Percentiles rank a stretch among this genome's conserved stretches.
Conservation (phyloP, 2,113 vertebrate species). For the Catharus bicknelli region DNA sequence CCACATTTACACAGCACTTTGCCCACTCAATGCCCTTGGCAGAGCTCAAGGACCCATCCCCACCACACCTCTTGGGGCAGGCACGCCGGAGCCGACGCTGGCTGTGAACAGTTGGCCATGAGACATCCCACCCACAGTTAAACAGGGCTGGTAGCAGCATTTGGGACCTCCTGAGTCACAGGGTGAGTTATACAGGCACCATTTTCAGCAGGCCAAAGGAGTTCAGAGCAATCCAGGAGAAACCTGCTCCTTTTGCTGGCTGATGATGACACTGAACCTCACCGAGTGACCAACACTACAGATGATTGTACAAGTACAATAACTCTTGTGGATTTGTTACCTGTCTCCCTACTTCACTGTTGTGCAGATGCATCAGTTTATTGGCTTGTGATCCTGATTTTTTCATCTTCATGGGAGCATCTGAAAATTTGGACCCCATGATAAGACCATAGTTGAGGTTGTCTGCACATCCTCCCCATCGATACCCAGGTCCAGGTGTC, state of each 20-base stretch:
- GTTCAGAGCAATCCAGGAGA: background rate
- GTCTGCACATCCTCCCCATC: slow-evolving; percentile 98
- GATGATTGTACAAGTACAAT: slow-evolving; percentile 64
- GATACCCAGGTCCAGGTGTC: slow-evolving; percentile 92
- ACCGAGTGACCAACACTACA: slow-evolving; percentile 16
- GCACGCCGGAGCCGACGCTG: background rate
- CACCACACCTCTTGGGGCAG: background rate
- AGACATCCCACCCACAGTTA: background rate
- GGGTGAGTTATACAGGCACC: background rate
- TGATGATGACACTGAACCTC: slow-evolving; percentile 26
- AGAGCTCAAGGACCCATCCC: background rate
- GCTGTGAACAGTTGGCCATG: background rate
- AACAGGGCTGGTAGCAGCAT: background rate
- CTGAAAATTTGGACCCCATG: slow-evolving; percentile 98
- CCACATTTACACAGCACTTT: background rate
- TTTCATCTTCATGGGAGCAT: slow-evolving; percentile 99
- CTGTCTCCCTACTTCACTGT: slow-evolving; percentile 99
- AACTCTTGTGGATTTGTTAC: slow-evolving; percentile 78
- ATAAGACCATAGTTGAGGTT: slow-evolving; percentile 96
- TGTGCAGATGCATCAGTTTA: slow-evolving; percentile 99
- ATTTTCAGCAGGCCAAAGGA: slow-evolving; percentile 34
- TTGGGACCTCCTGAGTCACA: background rate
- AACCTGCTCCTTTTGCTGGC: background rate
- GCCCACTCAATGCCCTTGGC: background rate
- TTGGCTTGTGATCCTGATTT: slow-evolving; percentile 93